Base-by-base conservation (phyloP, 2,797 vertebrate species). In the Acanthurus leucopareius region DNA sequence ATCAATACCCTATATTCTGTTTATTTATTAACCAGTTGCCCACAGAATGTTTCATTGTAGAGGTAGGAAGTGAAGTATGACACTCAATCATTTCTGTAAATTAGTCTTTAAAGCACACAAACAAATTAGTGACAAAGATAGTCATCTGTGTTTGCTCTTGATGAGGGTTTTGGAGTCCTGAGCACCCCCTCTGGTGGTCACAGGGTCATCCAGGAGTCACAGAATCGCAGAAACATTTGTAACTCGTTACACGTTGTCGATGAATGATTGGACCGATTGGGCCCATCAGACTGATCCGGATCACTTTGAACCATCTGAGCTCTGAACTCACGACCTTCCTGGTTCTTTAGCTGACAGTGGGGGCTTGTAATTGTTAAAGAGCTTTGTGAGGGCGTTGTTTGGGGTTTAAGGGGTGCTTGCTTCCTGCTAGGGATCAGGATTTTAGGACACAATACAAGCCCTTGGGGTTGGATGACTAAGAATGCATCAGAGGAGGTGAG, bases 361-460 rank as follows among this genome's bases (percentile, higher is more conserved):
- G 79, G 56, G 80, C 88, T 91, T 88, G 91, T 91, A 89, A 91
- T 92, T 87, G 77, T 86, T 78, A 87, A 89, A 82, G 82, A 79
- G 77, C 77, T 91, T 92, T 93, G 90, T 88, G 42, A 38, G 10
- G 61, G 54, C 7, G 35, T 77, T 87, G 88, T 92, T 92, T 84
- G 74, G 91, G 86, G 79, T 88, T 89, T 92, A 90, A 85, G 87
- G 66, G 82, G 79, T 80, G 76, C 89, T 91, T 91, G 87, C 91
- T 93, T 93, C 85, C 92, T 92, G 91, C 79, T 68, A 70, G 77
- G 90, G 89, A 89, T 94, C 84, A 92, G 90, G 88, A 91, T 88
- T 93, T 84, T 61, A 82, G 87, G 69, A 85, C 90, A 92, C 89
- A 91, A 93, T 89, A 65, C 79, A 82, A 69, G 73, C 85, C 91